Base-by-base conservation (phyloP, 2,797 vertebrate genomes). In the Alfaro cultratus region DNA sequence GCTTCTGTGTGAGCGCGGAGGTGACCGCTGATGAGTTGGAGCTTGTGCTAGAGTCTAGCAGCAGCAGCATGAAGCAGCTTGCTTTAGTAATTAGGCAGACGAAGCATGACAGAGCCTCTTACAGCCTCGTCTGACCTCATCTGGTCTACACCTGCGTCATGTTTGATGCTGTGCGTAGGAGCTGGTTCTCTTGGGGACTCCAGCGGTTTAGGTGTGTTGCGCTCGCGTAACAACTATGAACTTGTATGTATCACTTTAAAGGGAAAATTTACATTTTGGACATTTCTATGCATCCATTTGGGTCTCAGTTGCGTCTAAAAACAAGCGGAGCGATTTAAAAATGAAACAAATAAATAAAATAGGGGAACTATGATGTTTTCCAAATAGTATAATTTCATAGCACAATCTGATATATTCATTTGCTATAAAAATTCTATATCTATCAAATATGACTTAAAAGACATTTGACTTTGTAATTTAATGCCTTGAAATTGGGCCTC, bases 81-180 rank as follows among this genome's bases (percentile, higher is more conserved):
- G 62, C 77, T 86, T 74, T 79, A 76, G 11, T 70, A 70, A 70
- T 70, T 70, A 83, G 62, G 10, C 49, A 34, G 51, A 55, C 23
- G 36, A 79, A 81, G 83, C 85, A 31, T 87, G 85, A 57, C 23
- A 3, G 70, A 74, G 85, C 55, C 46, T 81, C 75, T 26, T 26
- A 70, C 39, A 43, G 39, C 23, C 77, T 83, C 68, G 1, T 0
- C 76, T 75, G 83, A 85, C 80, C 83, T 86, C 84, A n/a, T 36
- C 70, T 80, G 60, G 72, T n/a, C 39, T 55, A 74, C 88, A 91
- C 79, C 88, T 88, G 83, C 15, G 81, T 21, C 85, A 10, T 71
- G 76, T 51, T 21, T 67, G 62, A 36, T 67, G 62, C 16, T 39
- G 62, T 39, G 34, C 34, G 2, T 10, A 67, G 36, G 34, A 67